Evolutionary conservation across 2,797 vertebrate species (phyloP).

Genomic region (Cuculus canorus): DNA sequence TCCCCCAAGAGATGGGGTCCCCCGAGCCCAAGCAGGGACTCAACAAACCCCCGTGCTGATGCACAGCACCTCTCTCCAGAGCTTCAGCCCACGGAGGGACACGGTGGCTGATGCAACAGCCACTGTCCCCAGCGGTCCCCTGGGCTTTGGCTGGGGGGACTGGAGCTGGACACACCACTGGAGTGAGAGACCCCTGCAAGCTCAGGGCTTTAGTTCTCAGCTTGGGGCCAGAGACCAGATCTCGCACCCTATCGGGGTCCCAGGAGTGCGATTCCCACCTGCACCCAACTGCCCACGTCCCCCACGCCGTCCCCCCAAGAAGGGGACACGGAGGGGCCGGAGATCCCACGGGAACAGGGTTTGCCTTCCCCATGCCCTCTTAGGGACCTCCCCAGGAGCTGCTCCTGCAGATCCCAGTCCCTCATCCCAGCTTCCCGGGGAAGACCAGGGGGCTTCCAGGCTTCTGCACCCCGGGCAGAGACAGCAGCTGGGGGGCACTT

Average conservation of each 20-base stretch:
- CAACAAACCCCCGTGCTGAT: not conserved
- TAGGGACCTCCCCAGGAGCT: not conserved
- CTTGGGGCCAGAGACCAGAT: not conserved
- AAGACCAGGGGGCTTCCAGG: fast-evolving
- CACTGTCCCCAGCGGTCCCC: not conserved
- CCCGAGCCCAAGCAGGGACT: not conserved
- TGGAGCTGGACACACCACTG: not conserved
- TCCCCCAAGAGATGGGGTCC: fast-evolving
- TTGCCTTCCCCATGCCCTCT: not conserved
- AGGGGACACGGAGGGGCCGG: not conserved
- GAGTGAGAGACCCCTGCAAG: fast-evolving
- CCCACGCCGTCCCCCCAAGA: fast-evolving
- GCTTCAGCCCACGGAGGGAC: not conserved
- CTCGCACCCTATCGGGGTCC: fast-evolving
- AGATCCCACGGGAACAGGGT: fast-evolving
- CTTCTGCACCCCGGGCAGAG: not conserved
- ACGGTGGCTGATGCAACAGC: not conserved
- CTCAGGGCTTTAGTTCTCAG: not conserved
- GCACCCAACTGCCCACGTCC: not conserved
- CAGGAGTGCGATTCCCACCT: not conserved
- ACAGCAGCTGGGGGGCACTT: constrained; percentile 72
- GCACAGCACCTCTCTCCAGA: not conserved
- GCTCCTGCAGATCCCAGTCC: not conserved
- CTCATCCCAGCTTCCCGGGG: not conserved
- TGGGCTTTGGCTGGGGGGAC: not conserved